These are phyloP conservation scores for Cladopsammia gracilis DNA, from an alignment of 64 coral and sea anemone species.

Conservation along the genomic window DNA sequence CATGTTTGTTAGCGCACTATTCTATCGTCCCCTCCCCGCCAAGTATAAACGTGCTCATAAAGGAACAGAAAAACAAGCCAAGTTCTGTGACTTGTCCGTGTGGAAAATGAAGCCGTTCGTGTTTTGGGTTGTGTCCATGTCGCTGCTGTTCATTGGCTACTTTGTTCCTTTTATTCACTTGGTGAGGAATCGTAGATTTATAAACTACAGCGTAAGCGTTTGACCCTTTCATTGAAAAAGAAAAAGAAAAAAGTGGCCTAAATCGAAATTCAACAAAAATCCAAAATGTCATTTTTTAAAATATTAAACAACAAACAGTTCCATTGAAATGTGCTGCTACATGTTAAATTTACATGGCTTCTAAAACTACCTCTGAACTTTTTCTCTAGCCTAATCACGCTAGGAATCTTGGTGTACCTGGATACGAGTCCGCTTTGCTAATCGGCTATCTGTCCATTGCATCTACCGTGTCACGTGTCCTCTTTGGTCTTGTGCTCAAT, in stretches of 20 bases:
- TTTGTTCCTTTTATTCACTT: constrained; percentile 92
- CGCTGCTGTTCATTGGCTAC: constrained; percentile 79
- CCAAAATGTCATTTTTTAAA: too few relatives aligned
- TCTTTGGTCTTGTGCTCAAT: constrained; percentile 82
- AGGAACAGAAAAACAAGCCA: background rate
- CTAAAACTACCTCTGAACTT: background rate
- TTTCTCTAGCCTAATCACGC: constrained; percentile 78
- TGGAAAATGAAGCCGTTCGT: constrained; percentile 82
- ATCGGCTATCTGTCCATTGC: constrained; percentile 86
- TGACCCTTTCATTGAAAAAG: too few relatives aligned
- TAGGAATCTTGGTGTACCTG: constrained; percentile 52
- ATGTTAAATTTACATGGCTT: too few relatives aligned
- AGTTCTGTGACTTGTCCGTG: constrained; percentile 75
- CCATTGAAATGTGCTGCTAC: too few relatives aligned
- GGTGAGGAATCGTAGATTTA: constrained; percentile 39
- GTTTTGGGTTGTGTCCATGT: constrained; percentile 88
- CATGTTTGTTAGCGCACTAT: constrained; percentile 63
- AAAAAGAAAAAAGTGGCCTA: too few relatives aligned
- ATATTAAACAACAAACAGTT: too few relatives aligned
- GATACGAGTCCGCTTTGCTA: constrained; percentile 53
- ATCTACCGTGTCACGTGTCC: constrained; percentile 77
- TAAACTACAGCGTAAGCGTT: too few relatives aligned
- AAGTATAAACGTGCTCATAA: constrained; percentile 40
- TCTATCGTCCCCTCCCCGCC: constrained; percentile 69
- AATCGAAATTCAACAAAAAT: too few relatives aligned